phyloP scores from a whole-genome alignment of 2,888 invertebrate genomes.

The Ophonus ardosiacus region DNA sequence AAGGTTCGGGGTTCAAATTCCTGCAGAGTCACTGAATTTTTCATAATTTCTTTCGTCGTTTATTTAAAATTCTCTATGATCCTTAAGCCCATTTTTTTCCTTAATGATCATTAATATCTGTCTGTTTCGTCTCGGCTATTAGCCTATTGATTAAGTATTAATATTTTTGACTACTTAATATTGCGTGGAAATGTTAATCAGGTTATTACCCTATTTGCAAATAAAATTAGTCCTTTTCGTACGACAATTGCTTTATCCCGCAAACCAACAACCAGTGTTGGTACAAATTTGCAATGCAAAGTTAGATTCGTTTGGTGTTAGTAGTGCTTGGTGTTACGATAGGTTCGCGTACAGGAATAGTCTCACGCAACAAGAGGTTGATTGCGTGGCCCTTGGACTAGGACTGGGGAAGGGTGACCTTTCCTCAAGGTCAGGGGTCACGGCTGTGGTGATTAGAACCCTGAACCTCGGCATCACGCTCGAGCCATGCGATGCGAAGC shows the following conservation, averaged over 20 bases:
- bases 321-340: not conserved
- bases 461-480: not conserved
- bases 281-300: conserved; percentile 25
- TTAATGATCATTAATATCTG: too few relatives aligned
- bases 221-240: not conserved
- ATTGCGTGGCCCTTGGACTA: conserved; percentile 51
- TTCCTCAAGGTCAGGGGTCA: conserved; percentile 40
- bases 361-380: conserved; percentile 45
- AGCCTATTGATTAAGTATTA: not conserved
- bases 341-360: conserved; percentile 5
- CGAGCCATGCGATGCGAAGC: not conserved
- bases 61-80: too few relatives aligned
- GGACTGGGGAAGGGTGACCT: conserved; percentile 46
- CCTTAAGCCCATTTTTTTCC: too few relatives aligned
- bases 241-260: not conserved
- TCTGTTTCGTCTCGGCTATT: too few relatives aligned
- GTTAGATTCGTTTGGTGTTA: not conserved
- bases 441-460: not conserved
- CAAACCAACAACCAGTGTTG: not conserved
- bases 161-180: not conserved
- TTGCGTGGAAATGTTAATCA: not conserved
- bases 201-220: not conserved
- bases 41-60: too few relatives aligned
- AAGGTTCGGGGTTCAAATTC: too few relatives aligned
- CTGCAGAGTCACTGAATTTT: too few relatives aligned